A percentile compares a stretch with the other conserved stretches of the same genome.
Evolutionary conservation across 2,797 vertebrate species (phyloP).

Genomic region (Sarcoramphus papa): DNA sequence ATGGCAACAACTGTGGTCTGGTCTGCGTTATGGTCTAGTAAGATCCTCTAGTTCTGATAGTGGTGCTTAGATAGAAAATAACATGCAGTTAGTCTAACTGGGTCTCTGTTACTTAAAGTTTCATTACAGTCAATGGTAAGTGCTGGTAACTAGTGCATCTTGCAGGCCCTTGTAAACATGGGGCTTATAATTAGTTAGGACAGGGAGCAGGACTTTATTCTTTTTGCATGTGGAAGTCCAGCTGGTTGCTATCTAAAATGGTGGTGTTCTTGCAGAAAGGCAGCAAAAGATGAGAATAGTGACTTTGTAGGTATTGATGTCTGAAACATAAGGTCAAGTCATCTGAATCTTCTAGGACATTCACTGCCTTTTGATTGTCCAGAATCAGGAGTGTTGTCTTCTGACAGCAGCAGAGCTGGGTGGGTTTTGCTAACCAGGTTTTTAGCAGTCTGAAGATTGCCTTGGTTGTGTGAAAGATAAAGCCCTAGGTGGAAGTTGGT

Average conservation of each 20-base stretch:
- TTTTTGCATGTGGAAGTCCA: neutral
- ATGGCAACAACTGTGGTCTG: neutral
- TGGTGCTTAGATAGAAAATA: neutral
- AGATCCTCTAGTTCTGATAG: neutral
- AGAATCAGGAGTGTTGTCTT: neutral
- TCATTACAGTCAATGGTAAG: neutral
- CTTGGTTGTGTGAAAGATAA: neutral
- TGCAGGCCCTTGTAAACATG: neutral
- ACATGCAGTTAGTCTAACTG: neutral
- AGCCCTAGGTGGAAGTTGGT: neutral
- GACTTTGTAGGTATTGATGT: neutral
- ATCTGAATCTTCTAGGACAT: neutral
- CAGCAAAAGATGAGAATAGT: neutral
- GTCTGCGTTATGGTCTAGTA: neutral
- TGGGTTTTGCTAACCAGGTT: neutral
- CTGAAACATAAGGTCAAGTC: neutral
- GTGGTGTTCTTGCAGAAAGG: neutral
- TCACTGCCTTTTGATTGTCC: neutral
- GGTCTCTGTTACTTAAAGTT: neutral
- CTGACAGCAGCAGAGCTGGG: neutral
- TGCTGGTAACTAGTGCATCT: neutral
- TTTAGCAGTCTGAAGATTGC: neutral
- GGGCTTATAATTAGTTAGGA: neutral
- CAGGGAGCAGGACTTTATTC: neutral
- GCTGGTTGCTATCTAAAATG: neutral